Evolutionary conservation across 2,888 invertebrate species (phyloP).

Genomic region (Tortrix viridana): DNA sequence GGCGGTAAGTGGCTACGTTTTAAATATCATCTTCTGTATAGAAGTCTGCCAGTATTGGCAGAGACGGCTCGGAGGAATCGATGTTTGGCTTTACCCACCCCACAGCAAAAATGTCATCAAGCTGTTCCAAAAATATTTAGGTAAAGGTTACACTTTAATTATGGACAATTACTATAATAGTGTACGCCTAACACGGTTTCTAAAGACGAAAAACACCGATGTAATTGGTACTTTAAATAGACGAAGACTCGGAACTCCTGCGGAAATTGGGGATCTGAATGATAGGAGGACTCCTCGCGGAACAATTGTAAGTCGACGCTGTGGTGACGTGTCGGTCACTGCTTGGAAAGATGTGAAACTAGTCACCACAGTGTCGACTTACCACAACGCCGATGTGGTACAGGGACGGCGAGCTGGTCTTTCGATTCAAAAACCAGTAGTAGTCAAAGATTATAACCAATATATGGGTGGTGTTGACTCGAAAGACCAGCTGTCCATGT

Average conservation of each 20-base stretch:
- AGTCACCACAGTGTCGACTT: conserved; percentile 4
- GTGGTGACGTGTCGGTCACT: conserved; percentile 1
- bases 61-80: background rate
- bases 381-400: background rate
- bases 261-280: background rate
- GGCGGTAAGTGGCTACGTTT: background rate
- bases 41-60: too few relatives aligned
- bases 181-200: background rate
- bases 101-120: background rate
- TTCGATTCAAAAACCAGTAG: background rate
- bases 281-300: background rate
- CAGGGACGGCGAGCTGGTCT: background rate
- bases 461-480: background rate
- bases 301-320: background rate
- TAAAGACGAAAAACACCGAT: background rate
- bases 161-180: conserved; percentile 1
- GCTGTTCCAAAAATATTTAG: background rate
- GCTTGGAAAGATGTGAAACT: conserved; percentile 7
- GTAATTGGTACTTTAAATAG: background rate
- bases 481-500: conserved; percentile 2
- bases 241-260: too few relatives aligned
- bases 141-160: background rate
- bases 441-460: background rate
- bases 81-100: background rate
- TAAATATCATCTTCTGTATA: background rate